Percentiles rank a stretch among this genome's conserved stretches.
Conservation (phyloP, 2,888 invertebrate genomes). For the Allacma fusca region DNA sequence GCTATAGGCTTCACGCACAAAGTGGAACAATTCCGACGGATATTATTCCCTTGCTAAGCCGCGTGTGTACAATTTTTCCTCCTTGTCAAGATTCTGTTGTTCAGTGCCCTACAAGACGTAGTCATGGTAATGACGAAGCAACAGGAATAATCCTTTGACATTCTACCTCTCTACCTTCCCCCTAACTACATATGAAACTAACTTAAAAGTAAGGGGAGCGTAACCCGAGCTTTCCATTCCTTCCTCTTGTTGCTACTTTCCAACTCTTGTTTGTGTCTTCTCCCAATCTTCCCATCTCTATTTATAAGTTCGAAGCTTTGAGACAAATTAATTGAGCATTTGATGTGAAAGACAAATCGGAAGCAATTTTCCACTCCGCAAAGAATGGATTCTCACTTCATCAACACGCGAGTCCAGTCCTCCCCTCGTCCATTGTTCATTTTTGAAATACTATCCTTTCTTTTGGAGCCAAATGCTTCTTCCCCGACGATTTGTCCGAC, state of each 20-base stretch:
- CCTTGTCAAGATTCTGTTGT: not conserved
- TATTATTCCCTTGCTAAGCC: not conserved
- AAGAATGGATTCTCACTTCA: slow-evolving; percentile 41
- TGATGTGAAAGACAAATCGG: slow-evolving; percentile 41
- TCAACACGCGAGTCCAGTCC: slow-evolving; percentile 24
- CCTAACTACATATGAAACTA: not conserved
- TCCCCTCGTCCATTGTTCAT: slow-evolving; percentile 3
- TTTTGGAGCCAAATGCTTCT: no score
- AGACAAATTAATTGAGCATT: slow-evolving; percentile 35
- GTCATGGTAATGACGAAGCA: slow-evolving; percentile 6
- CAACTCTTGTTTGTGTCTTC: not conserved
- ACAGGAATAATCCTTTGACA: slow-evolving; percentile 21
- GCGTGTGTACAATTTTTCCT: no score
- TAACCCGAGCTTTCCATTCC: not conserved
- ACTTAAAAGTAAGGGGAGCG: not conserved
- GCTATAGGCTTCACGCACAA: not conserved
- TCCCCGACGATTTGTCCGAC: no score
- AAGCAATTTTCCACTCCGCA: slow-evolving; percentile 44
- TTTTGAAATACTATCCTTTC: no score
- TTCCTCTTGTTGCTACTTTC: no score
- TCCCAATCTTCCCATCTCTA: not conserved
- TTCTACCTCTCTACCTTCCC: not conserved
- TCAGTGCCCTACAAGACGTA: not conserved
- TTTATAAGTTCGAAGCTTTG: not conserved
- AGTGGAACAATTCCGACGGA: not conserved